These are phyloP conservation scores for Beris chalybata DNA, from an alignment of 2,888 invertebrate genomes.

Conservation along the genomic window DNA sequence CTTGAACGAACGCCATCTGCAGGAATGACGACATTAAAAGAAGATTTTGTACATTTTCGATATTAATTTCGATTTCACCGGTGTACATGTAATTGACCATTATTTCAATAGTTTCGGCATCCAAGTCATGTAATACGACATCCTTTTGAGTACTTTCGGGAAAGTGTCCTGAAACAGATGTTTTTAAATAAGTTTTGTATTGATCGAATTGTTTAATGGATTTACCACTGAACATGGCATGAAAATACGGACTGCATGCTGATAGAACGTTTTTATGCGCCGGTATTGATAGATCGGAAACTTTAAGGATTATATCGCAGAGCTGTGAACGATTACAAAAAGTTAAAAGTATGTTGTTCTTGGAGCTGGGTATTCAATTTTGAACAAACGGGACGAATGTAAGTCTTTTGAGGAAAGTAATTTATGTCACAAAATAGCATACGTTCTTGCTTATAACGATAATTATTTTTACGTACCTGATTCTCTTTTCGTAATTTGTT, in stretches of 20 bases:
- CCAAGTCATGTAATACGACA: constrained; percentile 44
- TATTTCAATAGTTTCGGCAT: constrained; percentile 41
- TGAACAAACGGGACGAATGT: no score
- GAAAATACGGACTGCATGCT: constrained; percentile 46
- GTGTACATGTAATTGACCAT: constrained; percentile 46
- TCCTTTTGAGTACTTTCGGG: constrained; percentile 43
- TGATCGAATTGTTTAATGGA: not conserved
- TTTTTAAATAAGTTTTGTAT: no score
- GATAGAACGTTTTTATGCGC: constrained; percentile 39
- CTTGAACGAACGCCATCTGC: constrained; percentile 43
- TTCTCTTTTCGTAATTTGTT: constrained; percentile 9
- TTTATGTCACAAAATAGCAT: not conserved
- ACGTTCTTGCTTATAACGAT: not conserved
- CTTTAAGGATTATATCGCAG: constrained; percentile 35
- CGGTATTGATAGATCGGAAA: constrained; percentile 24
- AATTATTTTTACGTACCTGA: constrained; percentile 7
- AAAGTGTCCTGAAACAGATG: constrained; percentile 41
- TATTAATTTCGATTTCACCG: constrained; percentile 41
- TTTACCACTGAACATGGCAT: constrained; percentile 45
- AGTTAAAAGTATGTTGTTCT: no score
- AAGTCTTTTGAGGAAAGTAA: no score
- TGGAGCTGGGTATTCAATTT: no score
- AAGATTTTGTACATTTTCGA: constrained; percentile 43
- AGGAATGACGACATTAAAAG: constrained; percentile 44
- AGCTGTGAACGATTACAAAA: constrained; percentile 15